Percentiles rank a stretch among this genome's conserved stretches.
Conservation (phyloP, 2,113 vertebrate genomes). For the Cyprinodon brontotheroides region DNA sequence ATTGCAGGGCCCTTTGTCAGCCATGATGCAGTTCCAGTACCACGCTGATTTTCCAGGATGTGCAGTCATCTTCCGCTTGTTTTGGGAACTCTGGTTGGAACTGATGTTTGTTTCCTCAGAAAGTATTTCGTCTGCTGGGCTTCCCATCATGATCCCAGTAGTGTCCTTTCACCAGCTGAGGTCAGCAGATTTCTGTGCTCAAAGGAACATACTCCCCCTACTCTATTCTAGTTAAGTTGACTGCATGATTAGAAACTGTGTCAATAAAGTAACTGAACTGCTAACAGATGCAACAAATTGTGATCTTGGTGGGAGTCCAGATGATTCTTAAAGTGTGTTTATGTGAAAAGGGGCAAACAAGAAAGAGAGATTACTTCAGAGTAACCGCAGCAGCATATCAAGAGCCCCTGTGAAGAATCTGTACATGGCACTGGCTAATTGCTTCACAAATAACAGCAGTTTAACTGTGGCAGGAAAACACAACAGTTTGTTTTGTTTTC, state of each 20-base stretch:
- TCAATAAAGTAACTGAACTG: constrained; percentile 5
- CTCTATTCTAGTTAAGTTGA: background rate
- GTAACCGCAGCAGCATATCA: constrained; percentile 32
- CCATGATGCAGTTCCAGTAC: background rate
- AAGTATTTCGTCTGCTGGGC: background rate
- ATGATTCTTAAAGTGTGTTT: constrained; percentile 7
- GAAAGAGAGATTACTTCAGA: constrained; percentile 35
- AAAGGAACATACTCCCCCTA: background rate
- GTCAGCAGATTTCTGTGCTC: background rate
- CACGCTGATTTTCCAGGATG: background rate
- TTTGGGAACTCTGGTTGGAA: background rate
- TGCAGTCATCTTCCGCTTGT: background rate
- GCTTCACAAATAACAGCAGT: constrained; percentile 46
- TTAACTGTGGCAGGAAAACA: constrained; percentile 56
- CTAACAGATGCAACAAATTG: constrained; percentile 19
- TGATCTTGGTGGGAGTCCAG: background rate
- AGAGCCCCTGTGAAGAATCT: constrained; percentile 54
- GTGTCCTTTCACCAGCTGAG: background rate
- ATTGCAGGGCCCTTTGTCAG: background rate
- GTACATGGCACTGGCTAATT: constrained; percentile 39
- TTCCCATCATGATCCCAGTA: background rate
- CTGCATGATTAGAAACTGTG: constrained; percentile 18
- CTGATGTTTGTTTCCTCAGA: background rate
- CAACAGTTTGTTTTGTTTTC: constrained; percentile 33
- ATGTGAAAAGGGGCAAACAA: constrained; percentile 9